Evolutionary conservation across 2,113 vertebrate genomes (phyloP).

Genomic region (Pituophis catenifer): DNA sequence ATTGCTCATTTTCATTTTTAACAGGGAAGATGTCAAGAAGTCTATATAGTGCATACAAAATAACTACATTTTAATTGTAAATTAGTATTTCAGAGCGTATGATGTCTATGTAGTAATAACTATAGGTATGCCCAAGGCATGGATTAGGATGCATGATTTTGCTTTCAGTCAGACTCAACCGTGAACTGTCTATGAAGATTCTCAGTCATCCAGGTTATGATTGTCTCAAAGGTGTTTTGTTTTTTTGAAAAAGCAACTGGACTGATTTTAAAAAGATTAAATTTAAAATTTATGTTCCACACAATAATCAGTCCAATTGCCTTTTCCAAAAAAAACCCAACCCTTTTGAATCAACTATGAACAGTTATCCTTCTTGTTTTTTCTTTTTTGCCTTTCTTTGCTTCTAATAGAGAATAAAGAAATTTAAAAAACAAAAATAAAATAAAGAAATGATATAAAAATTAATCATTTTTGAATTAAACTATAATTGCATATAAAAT

Average conservation of each 20-base stretch:
- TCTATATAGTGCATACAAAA: background rate
- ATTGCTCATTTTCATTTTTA: background rate
- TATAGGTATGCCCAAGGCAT: background rate
- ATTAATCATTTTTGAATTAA: background rate
- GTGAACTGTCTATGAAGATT: background rate
- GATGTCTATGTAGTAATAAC: background rate
- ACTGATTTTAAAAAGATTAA: no score
- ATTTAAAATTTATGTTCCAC: no score
- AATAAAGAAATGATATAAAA: background rate
- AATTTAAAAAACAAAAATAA: background rate
- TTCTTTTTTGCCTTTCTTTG: background rate
- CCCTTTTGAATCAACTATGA: no score
- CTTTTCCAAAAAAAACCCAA: no score
- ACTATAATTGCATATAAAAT: background rate
- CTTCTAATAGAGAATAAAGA: background rate
- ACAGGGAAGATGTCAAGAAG: conserved; percentile 18
- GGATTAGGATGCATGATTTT: background rate
- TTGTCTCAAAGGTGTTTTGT: no score
- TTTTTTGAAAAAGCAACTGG: no score
- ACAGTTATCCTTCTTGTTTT: background rate
- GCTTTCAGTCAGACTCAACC: background rate
- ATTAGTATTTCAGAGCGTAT: background rate
- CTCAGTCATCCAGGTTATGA: no score
- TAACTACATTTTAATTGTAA: background rate
- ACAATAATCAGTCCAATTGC: no score